phyloP scores from a whole-genome alignment of 92 coral and sea anemone species.

The Zoanthus gigantus region DNA sequence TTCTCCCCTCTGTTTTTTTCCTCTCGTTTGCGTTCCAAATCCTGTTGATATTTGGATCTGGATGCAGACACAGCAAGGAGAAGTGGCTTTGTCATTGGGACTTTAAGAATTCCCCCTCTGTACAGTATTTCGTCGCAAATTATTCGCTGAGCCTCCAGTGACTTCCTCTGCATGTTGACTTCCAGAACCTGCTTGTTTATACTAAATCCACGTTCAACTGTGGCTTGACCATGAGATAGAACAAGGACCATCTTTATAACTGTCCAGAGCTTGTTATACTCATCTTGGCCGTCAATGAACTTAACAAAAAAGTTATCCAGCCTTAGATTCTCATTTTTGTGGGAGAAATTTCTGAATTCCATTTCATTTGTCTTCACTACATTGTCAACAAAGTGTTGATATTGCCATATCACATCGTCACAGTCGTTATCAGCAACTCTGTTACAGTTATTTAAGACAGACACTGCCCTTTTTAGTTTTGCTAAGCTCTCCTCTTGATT shows the following conservation, averaged over 20 bases:
- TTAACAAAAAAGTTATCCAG: not conserved
- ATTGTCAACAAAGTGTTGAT: conserved; percentile 32
- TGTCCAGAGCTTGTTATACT: not conserved
- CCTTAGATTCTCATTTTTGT: conserved; percentile 25
- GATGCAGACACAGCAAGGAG: too few relatives aligned
- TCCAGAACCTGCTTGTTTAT: conserved; percentile 37
- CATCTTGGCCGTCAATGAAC: too few relatives aligned
- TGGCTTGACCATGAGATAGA: too few relatives aligned
- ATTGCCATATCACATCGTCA: conserved; percentile 39
- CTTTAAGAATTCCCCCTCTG: too few relatives aligned
- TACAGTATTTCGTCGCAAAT: conserved; percentile 33
- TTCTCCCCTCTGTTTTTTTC: too few relatives aligned
- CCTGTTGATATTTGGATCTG: too few relatives aligned
- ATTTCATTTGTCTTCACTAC: conserved; percentile 31
- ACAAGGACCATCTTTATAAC: conserved; percentile 12
- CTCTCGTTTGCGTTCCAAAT: too few relatives aligned
- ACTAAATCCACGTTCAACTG: conserved; percentile 14
- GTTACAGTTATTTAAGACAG: conserved; percentile 27
- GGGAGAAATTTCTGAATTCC: conserved; percentile 28
- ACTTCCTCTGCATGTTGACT: not conserved
- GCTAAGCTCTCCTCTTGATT: conserved; percentile 42
- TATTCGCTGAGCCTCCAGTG: conserved; percentile 42
- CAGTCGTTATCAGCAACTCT: conserved; percentile 39
- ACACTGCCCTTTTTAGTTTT: conserved; percentile 27
- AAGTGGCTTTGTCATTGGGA: too few relatives aligned